These are phyloP conservation scores for Plestiodon gilberti DNA, from an alignment of 2,113 vertebrate genomes.

Conservation along the genomic window DNA sequence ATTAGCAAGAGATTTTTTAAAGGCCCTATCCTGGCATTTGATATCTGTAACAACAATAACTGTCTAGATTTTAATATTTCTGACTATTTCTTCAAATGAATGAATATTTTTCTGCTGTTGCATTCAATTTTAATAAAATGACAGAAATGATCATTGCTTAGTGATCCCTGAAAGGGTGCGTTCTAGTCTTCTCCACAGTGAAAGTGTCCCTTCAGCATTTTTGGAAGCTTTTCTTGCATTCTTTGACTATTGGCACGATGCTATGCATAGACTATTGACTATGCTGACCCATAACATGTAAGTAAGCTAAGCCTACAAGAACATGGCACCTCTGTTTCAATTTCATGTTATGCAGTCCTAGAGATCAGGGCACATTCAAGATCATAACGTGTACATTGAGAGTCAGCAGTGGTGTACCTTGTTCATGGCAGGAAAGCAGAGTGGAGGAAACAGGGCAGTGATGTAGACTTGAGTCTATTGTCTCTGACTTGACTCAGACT, in stretches of 20 bases:
- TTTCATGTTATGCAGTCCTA: slow-evolving; percentile 60
- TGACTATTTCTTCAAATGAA: slow-evolving; percentile 34
- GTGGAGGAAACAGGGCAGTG: too few relatives aligned
- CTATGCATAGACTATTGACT: too few relatives aligned
- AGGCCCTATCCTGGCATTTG: slow-evolving; percentile 26
- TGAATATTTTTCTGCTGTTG: slow-evolving; percentile 47
- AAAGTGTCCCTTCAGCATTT: not conserved
- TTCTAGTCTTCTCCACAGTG: not conserved
- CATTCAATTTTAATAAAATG: slow-evolving; percentile 21
- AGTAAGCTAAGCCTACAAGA: too few relatives aligned
- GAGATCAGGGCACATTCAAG: slow-evolving; percentile 64
- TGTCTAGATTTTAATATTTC: slow-evolving; percentile 20
- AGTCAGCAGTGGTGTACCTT: slow-evolving; percentile 64
- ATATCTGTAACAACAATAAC: slow-evolving; percentile 41
- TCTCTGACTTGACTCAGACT: too few relatives aligned
- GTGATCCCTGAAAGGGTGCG: not conserved
- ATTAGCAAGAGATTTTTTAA: slow-evolving; percentile 23
- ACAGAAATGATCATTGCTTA: not conserved
- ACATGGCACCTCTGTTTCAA: not conserved
- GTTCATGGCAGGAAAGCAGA: slow-evolving; percentile 49
- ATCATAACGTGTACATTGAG: slow-evolving; percentile 57
- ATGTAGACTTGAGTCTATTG: too few relatives aligned
- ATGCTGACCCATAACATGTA: too few relatives aligned
- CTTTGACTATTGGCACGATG: not conserved
- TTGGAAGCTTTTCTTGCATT: not conserved